Conservation (phyloP, 2,797 vertebrate genomes). For the Poecilia gillii region DNA sequence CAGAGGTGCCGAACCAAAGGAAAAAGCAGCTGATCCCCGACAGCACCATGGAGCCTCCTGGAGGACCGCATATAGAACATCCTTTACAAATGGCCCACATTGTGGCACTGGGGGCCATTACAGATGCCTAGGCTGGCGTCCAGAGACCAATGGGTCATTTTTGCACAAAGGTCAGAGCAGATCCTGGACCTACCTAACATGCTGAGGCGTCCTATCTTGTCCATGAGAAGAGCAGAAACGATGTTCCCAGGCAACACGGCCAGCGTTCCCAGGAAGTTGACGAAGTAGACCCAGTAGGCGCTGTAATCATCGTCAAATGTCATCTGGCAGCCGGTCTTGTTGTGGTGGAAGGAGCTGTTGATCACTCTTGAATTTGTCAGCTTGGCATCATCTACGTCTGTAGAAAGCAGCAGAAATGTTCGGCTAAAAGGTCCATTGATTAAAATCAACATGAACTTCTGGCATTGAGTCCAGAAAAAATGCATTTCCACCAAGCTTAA, state of each 20-base stretch:
- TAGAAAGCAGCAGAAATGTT: constrained; percentile 14
- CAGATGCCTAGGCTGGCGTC: not conserved
- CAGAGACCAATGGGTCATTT: too few relatives aligned
- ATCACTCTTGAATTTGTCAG: constrained; percentile 86
- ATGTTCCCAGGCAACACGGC: constrained; percentile 97
- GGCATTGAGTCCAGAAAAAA: not conserved
- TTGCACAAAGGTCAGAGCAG: not conserved
- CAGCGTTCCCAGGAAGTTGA: constrained; percentile 97
- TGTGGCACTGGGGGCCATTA: constrained; percentile 11
- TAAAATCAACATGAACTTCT: not conserved
- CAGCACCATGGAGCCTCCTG: constrained; percentile 98
- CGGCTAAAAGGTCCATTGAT: not conserved
- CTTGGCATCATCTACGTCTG: constrained; percentile 93
- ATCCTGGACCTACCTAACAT: constrained; percentile 89
- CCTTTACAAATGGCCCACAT: not conserved
- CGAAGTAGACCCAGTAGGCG: constrained; percentile 99
- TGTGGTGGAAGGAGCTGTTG: constrained; percentile 90
- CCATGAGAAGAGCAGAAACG: constrained; percentile 96
- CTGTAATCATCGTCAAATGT: constrained; percentile 96
- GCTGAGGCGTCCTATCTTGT: constrained; percentile 94
- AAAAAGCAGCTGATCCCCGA: constrained; percentile 99
- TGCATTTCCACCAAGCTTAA: not conserved
- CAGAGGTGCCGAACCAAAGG: constrained; percentile 97
- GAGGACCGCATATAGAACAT: not conserved
- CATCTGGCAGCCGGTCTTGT: constrained; percentile 96